Percentiles rank a stretch among this genome's conserved stretches.
Conservation (phyloP, 2,113 vertebrate genomes). For the Chitala chitala region DNA sequence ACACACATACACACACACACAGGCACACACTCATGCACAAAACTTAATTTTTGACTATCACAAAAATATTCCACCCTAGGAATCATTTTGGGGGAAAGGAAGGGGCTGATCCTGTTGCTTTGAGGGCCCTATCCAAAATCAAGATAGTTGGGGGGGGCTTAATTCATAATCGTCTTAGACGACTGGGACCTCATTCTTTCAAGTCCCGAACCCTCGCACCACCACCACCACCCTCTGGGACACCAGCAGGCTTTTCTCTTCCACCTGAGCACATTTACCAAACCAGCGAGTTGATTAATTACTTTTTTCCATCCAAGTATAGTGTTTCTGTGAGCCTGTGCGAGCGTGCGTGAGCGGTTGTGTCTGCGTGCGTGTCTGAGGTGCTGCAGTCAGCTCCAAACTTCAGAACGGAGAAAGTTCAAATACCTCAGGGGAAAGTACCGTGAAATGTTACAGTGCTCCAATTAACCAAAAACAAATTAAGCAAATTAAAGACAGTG, state of each 20-base stretch:
- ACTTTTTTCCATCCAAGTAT: not conserved
- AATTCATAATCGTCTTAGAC: too few relatives aligned
- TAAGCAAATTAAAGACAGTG: constrained; percentile 30
- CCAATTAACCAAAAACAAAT: constrained; percentile 51
- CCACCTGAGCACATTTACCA: constrained; percentile 21
- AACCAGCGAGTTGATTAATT: constrained; percentile 20
- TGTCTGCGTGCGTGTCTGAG: constrained; percentile 36
- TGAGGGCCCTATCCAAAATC: too few relatives aligned
- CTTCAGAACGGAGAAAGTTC: constrained; percentile 29
- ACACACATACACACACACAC: too few relatives aligned
- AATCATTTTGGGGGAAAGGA: too few relatives aligned
- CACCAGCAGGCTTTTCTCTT: not conserved
- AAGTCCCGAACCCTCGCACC: not conserved
- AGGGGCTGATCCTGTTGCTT: too few relatives aligned
- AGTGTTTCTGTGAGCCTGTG: not conserved
- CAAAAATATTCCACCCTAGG: too few relatives aligned
- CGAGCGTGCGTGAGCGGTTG: not conserved
- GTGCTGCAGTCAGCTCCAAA: constrained; percentile 44
- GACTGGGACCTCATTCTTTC: not conserved
- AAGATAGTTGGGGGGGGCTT: too few relatives aligned
- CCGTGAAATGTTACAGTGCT: constrained; percentile 42
- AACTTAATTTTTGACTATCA: too few relatives aligned
- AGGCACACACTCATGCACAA: too few relatives aligned
- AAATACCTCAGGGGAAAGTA: constrained; percentile 43
- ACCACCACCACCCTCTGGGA: not conserved